Conservation (phyloP, 1,140 invertebrate species). For the Ceratosolen solmsi region DNA sequence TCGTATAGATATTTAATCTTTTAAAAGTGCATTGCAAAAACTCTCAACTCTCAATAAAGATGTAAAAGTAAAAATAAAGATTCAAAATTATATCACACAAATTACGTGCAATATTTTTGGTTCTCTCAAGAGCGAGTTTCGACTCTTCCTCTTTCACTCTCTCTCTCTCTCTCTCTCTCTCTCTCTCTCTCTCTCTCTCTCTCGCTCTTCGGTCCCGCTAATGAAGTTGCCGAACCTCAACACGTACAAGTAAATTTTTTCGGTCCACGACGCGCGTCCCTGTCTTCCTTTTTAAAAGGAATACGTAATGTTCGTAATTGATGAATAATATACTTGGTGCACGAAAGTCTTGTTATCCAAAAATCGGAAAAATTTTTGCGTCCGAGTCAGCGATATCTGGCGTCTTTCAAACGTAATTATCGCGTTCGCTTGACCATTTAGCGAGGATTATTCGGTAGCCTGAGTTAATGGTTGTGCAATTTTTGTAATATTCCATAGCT, state of each 20-base stretch:
- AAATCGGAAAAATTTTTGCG: constrained; percentile 41
- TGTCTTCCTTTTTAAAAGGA: constrained; percentile 9
- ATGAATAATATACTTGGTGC: constrained; percentile 35
- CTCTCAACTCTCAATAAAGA: background rate
- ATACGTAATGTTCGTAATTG: constrained; percentile 40
- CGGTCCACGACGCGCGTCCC: constrained; percentile 14
- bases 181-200: constrained; percentile 1
- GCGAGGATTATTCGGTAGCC: constrained; percentile 20
- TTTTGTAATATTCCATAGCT: constrained; percentile 4
- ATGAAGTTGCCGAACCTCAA: constrained; percentile 29
- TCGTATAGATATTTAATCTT: background rate
- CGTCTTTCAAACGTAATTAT: constrained; percentile 40
- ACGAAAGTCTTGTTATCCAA: constrained; percentile 35
- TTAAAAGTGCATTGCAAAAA: background rate
- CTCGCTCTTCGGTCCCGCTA: constrained; percentile 5
- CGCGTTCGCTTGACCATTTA: constrained; percentile 34
- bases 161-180: constrained; percentile 10
- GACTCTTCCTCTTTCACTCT: background rate
- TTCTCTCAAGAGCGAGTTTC: constrained; percentile 37
- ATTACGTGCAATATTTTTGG: constrained; percentile 34
- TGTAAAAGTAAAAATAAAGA: background rate
- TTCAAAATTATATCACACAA: constrained; percentile 23
- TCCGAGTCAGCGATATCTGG: background rate
- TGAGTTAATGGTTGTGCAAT: background rate
- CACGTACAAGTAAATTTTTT: constrained; percentile 42